Percentiles rank a stretch among this genome's conserved stretches.
Conservation (phyloP, 2,797 vertebrate genomes). For the Heterohyrax brucei region DNA sequence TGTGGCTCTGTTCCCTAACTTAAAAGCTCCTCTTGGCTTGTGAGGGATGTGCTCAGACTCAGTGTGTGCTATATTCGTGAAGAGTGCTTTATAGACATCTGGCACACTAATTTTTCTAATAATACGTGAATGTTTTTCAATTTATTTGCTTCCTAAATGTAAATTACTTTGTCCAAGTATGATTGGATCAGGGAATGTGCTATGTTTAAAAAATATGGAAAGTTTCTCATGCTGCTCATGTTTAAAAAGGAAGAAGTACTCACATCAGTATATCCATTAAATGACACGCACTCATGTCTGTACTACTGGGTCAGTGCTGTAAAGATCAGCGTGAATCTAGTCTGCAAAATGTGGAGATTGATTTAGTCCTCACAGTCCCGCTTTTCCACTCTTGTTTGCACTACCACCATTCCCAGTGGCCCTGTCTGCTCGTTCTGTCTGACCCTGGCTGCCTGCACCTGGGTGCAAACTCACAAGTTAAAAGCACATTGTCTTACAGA, state of each 20-base stretch:
- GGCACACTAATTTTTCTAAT: constrained; percentile 45
- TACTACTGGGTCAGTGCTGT: neutral
- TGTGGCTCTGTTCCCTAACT: constrained; percentile 33
- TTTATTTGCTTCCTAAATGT: constrained; percentile 50
- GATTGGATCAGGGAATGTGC: neutral
- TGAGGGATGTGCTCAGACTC: constrained; percentile 31
- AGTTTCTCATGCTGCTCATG: constrained; percentile 57
- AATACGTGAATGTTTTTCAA: constrained; percentile 14
- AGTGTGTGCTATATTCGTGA: constrained; percentile 28
- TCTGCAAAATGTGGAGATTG: too few species aligned
- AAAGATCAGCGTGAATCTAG: too few species aligned
- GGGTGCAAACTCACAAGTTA: too few species aligned
- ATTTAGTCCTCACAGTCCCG: too few species aligned
- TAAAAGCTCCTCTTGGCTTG: neutral
- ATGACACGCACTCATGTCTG: constrained; percentile 21
- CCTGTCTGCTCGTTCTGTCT: too few species aligned
- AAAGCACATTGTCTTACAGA: too few species aligned
- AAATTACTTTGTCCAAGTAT: neutral
- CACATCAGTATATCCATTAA: neutral
- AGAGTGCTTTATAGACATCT: neutral
- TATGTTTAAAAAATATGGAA: constrained; percentile 14
- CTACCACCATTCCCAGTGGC: too few species aligned
- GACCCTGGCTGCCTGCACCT: too few species aligned
- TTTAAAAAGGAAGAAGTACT: constrained; percentile 15
- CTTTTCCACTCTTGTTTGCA: too few species aligned